Conservation (phyloP, 1,140 invertebrate genomes). For the Pararge aegeria region DNA sequence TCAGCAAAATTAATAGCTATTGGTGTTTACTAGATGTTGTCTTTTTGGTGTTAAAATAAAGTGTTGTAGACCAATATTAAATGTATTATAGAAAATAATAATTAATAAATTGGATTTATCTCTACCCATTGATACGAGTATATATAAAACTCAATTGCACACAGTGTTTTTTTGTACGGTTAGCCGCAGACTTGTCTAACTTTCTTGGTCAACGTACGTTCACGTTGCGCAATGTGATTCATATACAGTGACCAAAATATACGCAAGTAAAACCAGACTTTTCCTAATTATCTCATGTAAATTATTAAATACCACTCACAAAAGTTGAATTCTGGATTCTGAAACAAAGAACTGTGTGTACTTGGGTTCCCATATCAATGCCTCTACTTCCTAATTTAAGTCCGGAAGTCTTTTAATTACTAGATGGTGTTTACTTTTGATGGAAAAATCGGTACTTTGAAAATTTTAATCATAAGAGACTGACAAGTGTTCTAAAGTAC, state of each 20-base stretch:
- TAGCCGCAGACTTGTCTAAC: too few relatives aligned
- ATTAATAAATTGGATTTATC: not conserved
- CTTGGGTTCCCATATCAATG: not conserved
- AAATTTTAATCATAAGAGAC: conserved; percentile 69
- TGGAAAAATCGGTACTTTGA: not conserved
- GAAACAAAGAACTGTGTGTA: too few relatives aligned
- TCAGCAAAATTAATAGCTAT: conserved; percentile 21
- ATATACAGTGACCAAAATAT: too few relatives aligned
- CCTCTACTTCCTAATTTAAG: not conserved
- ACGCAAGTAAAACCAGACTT: too few relatives aligned
- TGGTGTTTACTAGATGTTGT: conserved; percentile 47
- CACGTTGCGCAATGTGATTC: too few relatives aligned
- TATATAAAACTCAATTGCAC: not conserved
- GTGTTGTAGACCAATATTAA: conserved; percentile 35
- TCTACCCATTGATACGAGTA: not conserved
- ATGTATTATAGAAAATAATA: conserved; percentile 10
- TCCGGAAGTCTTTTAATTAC: not conserved
- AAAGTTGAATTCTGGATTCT: too few relatives aligned
- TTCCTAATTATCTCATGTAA: too few relatives aligned
- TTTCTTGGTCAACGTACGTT: too few relatives aligned
- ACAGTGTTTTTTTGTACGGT: too few relatives aligned
- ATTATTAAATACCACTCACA: too few relatives aligned
- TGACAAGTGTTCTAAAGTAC: conserved; percentile 74
- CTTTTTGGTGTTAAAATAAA: conserved; percentile 44
- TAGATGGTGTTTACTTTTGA: not conserved